These are phyloP conservation scores for Aspidoscelis tigris DNA, from an alignment of 2,113 vertebrate genomes.

Conservation along the genomic window DNA sequence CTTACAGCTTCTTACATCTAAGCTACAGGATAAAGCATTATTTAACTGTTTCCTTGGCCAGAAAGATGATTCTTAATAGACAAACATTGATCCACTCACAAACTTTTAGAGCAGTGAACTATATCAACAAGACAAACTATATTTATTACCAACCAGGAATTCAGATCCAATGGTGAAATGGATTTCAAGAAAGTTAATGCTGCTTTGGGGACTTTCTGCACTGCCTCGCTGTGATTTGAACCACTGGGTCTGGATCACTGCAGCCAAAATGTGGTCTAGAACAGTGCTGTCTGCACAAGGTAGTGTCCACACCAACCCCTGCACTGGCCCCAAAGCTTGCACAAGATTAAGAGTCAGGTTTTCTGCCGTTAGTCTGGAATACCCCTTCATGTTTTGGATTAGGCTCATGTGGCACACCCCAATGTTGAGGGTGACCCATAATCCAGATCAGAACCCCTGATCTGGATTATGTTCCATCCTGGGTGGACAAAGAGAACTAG, in stretches of 20 bases:
- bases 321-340: not conserved
- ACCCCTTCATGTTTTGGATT: too few species aligned
- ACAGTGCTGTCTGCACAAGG: too few species aligned
- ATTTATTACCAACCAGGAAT: not conserved
- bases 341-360: not conserved
- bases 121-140: not conserved
- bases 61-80: not conserved
- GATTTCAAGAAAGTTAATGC: not conserved
- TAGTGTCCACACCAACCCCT: not conserved
- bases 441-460: too few species aligned
- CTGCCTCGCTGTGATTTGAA: too few species aligned
- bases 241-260: too few species aligned
- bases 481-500: too few species aligned
- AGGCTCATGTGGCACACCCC: too few species aligned
- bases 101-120: not conserved
- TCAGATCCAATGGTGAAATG: not conserved
- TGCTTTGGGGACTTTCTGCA: too few species aligned
- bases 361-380: too few species aligned
- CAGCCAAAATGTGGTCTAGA: too few species aligned
- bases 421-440: too few species aligned
- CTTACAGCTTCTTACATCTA: not conserved
- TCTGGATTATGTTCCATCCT: too few species aligned
- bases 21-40: not conserved
- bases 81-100: not conserved
- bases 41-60: not conserved